phyloP scores from a whole-genome alignment of 2,797 vertebrate species.

The Hemitrygon akajei region DNA sequence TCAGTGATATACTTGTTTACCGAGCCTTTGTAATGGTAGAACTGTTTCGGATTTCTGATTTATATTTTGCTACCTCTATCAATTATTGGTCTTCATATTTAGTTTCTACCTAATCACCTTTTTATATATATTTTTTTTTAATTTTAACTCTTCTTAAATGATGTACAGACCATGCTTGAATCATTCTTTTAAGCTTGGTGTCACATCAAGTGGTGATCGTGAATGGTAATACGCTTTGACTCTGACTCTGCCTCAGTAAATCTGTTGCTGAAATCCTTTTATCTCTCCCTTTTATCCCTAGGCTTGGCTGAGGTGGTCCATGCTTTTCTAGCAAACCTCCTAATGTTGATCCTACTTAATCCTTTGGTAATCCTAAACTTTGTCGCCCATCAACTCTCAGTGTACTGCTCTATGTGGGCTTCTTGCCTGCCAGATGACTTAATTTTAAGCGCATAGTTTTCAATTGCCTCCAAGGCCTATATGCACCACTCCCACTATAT shows the following conservation, averaged over 20 bases:
- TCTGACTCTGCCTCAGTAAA: not conserved
- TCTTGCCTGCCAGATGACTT: not conserved
- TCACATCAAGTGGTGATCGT: not conserved
- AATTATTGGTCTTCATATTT: not conserved
- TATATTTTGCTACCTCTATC: not conserved
- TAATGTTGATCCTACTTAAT: not conserved
- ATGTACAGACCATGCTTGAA: not conserved
- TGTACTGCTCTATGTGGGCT: not conserved
- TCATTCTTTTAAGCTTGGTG: not conserved
- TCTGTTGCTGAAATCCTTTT: not conserved
- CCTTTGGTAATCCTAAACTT: not conserved
- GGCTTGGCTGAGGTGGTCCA: not conserved
- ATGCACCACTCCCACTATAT: too few relatives aligned
- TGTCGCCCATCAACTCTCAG: not conserved
- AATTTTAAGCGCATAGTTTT: not conserved
- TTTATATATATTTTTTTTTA: not conserved
- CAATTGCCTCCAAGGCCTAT: not conserved
- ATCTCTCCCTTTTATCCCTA: not conserved
- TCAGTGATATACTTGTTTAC: not conserved
- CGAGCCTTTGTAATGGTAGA: not conserved
- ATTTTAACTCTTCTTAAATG: not conserved
- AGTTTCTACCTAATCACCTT: not conserved
- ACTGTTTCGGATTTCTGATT: not conserved
- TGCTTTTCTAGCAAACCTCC: not conserved
- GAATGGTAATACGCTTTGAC: not conserved